Evolutionary conservation across 2,888 invertebrate species (phyloP).

Genomic region (Barypeithes pellucidus): DNA sequence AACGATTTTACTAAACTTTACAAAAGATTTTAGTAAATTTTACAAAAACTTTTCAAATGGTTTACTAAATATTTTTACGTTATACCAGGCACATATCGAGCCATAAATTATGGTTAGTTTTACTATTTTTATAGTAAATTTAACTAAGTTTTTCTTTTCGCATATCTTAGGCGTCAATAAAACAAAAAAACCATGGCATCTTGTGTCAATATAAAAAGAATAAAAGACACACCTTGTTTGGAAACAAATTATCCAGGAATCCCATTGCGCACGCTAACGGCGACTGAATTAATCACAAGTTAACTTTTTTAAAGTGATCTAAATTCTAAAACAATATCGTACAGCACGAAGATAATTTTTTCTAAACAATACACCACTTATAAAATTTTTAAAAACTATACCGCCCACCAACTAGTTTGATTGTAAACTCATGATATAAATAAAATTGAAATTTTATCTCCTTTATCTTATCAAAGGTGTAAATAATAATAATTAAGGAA

Average conservation of each 20-base stretch:
- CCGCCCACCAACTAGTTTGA: background rate
- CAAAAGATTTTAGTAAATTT: too few species aligned
- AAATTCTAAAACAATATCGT: constrained; percentile 1
- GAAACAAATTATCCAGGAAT: constrained; percentile 37
- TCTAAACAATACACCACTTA: background rate
- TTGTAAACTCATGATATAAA: constrained; percentile 13
- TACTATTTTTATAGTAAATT: too few species aligned
- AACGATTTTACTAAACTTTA: too few species aligned
- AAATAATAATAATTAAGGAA: constrained; percentile 30
- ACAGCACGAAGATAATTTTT: background rate
- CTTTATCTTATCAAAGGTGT: constrained; percentile 41
- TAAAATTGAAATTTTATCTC: constrained; percentile 19
- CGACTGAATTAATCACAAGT: background rate
- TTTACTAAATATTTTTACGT: too few species aligned
- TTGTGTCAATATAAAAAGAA: background rate
- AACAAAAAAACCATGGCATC: background rate
- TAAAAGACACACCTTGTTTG: constrained; percentile 26
- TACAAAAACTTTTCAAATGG: too few species aligned
- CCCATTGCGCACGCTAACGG: constrained; percentile 22
- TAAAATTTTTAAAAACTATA: constrained; percentile 5
- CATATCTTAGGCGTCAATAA: too few species aligned
- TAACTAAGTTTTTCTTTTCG: too few species aligned
- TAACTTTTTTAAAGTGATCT: background rate
- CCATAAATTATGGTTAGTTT: too few species aligned
- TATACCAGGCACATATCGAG: too few species aligned